Percentiles rank a stretch among this genome's conserved stretches.
These are phyloP conservation scores for Drosophila mayaguana DNA, from an alignment of 2,888 invertebrate species.

Conservation along the genomic window DNA sequence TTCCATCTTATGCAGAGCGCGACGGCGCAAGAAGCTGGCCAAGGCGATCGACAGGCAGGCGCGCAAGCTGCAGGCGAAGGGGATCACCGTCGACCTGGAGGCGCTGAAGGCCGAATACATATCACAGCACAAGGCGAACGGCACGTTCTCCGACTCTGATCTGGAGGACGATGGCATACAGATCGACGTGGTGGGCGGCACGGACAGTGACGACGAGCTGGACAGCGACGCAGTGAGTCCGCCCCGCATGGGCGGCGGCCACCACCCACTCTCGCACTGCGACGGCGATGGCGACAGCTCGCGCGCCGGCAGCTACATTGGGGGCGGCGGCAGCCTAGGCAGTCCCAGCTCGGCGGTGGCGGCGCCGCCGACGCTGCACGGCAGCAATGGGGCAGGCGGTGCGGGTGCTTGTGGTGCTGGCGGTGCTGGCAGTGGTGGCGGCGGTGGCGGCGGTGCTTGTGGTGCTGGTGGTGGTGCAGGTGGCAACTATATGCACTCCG, in stretches of 20 bases:
- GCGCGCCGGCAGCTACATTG: constrained; percentile 70
- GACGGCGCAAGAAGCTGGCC: constrained; percentile 95
- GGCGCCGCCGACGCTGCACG: constrained; percentile 49
- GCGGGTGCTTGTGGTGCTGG: constrained; percentile 5
- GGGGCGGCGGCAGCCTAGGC: constrained; percentile 69
- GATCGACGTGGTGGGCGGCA: constrained; percentile 94
- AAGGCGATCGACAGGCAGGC: constrained; percentile 97
- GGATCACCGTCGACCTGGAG: constrained; percentile 94
- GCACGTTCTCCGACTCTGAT: constrained; percentile 88
- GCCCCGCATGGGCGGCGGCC: constrained; percentile 47
- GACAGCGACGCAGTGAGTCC: constrained; percentile 85
- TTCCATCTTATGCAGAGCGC: constrained; percentile 87
- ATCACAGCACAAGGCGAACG: constrained; percentile 89
- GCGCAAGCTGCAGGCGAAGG: constrained; percentile 95
- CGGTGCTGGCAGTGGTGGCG: neutral
- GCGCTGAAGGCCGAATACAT: constrained; percentile 94
- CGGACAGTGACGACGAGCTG: constrained; percentile 89
- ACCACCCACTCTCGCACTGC: constrained; percentile 56
- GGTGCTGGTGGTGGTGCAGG: constrained; percentile 6
- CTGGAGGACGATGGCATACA: constrained; percentile 89
- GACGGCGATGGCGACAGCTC: constrained; percentile 67
- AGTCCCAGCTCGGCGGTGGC: constrained; percentile 66
- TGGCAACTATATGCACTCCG: constrained; percentile 48
- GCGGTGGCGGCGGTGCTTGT: constrained; percentile 1
- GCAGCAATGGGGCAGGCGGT: constrained; percentile 47